phyloP scores from a whole-genome alignment of 2,113 vertebrate species.

The Psilopogon haemacephalus region DNA sequence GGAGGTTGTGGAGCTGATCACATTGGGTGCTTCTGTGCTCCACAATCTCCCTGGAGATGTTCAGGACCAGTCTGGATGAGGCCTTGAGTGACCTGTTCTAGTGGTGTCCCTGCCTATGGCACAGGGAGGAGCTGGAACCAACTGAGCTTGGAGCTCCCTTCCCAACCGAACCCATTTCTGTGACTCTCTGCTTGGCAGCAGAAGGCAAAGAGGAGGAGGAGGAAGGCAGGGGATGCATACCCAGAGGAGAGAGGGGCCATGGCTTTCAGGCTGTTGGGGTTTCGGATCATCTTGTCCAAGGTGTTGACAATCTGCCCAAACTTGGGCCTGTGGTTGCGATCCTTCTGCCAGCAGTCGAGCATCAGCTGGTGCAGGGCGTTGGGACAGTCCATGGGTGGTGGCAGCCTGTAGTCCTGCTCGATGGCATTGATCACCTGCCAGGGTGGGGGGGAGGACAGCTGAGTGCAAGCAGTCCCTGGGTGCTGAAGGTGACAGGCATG shows the following conservation, averaged over 20 bases:
- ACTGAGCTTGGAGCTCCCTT: no score
- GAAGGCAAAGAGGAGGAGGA: neutral
- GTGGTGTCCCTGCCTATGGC: no score
- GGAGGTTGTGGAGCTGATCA: no score
- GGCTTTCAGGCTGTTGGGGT: constrained; percentile 92
- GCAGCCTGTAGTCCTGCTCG: constrained; percentile 93
- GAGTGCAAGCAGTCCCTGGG: neutral
- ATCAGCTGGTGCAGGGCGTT: constrained; percentile 93
- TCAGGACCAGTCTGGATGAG: no score
- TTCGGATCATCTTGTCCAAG: constrained; percentile 96
- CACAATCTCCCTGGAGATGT: no score
- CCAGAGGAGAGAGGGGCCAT: constrained; percentile 91
- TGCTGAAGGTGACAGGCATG: neutral
- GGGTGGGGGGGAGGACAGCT: constrained; percentile 14
- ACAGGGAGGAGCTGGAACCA: no score
- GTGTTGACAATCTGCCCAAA: constrained; percentile 94
- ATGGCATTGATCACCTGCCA: constrained; percentile 94
- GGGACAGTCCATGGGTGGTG: constrained; percentile 94
- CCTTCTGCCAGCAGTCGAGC: constrained; percentile 98
- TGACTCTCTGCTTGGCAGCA: no score
- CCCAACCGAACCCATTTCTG: no score
- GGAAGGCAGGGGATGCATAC: constrained; percentile 64
- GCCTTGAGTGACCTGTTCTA: no score
- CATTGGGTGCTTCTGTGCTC: no score
- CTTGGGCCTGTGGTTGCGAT: constrained; percentile 92